Base-by-base conservation (phyloP, 2,888 invertebrate species). In the Gari tellinella region DNA sequence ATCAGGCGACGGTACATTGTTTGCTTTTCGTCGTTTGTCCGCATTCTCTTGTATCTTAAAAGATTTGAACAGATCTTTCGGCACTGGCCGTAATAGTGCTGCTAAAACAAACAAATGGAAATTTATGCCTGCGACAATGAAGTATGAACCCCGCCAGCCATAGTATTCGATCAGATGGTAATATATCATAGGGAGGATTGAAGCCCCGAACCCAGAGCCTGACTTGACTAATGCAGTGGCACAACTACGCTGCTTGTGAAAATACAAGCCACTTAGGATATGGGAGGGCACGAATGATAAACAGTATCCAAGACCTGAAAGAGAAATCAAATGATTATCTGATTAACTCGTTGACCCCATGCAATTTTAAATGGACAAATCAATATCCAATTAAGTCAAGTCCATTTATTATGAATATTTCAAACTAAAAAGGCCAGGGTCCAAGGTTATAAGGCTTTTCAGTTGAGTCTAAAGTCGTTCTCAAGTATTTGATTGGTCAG, bases 251-350 rank as follows among this genome's bases (percentile, higher is more conserved):
- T 85, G 70, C 48, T 85, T 81, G 38, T 84, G 66, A 51, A 81
- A 88, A 69, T 86, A 87, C 25, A 86, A 57, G 7, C 87, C 88
- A 51, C 85, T 82, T 23, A 88, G 75, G 8, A 86, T 84, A 49
- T 85, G 86, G 8, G 87, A 87, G n/a, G 88, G 86, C 4, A 86
- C 69, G 25, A 83, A 86, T 7, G 73, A 72, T 61, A 87, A 57
- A 63, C 85, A 82, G 53, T 77, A 83, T 0, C 88, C 88, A 53
- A 88, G 51, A 43, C 87, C 88, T 86, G 65, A 8, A 76, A 58
- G 1, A 15, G 12, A 46, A 7, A 46, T 43, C 12, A 12, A 4
- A 49, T n/a, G n/a, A n/a, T n/a, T n/a, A n/a, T n/a, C n/a, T n/a
- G n/a, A n/a, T n/a, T n/a, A n/a, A n/a, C n/a, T n/a, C n/a, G n/a